Evolutionary conservation across 1,140 invertebrate species (phyloP), one percentile per base, ranked within the genome.

Genomic region (Saxidomus purpurata): DNA sequence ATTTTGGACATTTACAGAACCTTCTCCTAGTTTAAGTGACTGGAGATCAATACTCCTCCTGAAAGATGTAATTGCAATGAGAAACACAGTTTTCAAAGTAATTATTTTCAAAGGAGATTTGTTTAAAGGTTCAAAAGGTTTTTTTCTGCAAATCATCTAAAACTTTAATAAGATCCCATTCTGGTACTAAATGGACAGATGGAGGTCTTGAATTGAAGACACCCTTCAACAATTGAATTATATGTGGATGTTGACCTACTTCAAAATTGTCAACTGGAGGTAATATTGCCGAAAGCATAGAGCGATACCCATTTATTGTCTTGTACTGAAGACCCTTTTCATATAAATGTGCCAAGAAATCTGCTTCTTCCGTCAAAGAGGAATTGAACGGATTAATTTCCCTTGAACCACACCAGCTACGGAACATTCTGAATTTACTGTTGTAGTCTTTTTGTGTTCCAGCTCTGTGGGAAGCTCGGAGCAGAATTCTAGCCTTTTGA

Each of bases 361-460:
- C 74, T 9, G 86, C 59, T 47, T 25, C 28, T n/a, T 80, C n/a
- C 6, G 8, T 55, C 61, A 89, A 49, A 74, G 87, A 59, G 17
- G 49, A 43, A 22, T 15, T 3, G 74, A 55, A 28, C 4, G 79
- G 49, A 89, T 89, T 40, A 76, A 89, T 84, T 77, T 89, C 17
- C 43, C 22, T 76, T 79, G 36, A 47, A 89, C 40, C 19, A 77
- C 88, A 89, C 88, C 81, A 89, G 22, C n/a, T 34, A 36, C 34
- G 28, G 40, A 79, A 67, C 49, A 0, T 40, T 76, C 43, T 55
- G 38, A 84, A 90, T 71, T 89, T 88, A n/a, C 38, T 9, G 13
- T 38, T 80, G 63, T 89, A 87, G 47, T 91, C 87, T 74, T 82
- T 91, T n/a, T 82, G 83, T 34, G 87, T 89, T 0, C 83, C 82